Base-by-base conservation (phyloP, 2,888 invertebrate species). In the Philhelius pedissequus region DNA sequence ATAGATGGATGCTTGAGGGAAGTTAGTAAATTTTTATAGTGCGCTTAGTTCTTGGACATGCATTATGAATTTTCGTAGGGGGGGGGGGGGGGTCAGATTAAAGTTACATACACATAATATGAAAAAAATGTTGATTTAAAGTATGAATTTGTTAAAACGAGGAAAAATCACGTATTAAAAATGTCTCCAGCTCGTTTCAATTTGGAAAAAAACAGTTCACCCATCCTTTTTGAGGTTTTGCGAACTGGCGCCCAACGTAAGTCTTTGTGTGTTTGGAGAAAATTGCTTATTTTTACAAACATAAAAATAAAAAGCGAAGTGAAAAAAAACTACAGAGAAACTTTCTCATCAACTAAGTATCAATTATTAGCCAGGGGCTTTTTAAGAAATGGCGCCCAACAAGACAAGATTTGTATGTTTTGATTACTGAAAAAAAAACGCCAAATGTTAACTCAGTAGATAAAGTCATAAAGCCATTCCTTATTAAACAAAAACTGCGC, bases 11-110 rank as follows among this genome's bases (percentile, higher is more conserved):
- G 60, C 25, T 32, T 43, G 40, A 2, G 60, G 35, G 15, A 20
- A 69, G 38, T 62, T 52, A 74, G 45, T 2, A 56, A 56, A 56
- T 11, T 56, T 75, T 69, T 43, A 62, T 15, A 62, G 62, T 43
- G 43, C 43, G 27, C 43, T 43, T 13, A 62, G 62, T 62, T 62
- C 18, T 62, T 43, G 62, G 62, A 43, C 43, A 62, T 62, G 62
- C 62, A 62, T 62, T 62, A 62, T 62, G 43, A 62, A 43, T 62
- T 62, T 62, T 62, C 30, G 43, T 62, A 43, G 27, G 2, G 9
- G 20, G 27, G 7, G 8, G 18, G 7, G 20, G n/a, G 25, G 18
- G 3, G 1, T 11, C 2, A 8, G 30, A 27, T 4, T 58, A 15
- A 15, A 52, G n/a, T 50, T 50, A 4, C n/a, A n/a, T n/a, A n/a